phyloP scores from a whole-genome alignment of 2,888 invertebrate genomes.

The Heliconius ismenius region DNA sequence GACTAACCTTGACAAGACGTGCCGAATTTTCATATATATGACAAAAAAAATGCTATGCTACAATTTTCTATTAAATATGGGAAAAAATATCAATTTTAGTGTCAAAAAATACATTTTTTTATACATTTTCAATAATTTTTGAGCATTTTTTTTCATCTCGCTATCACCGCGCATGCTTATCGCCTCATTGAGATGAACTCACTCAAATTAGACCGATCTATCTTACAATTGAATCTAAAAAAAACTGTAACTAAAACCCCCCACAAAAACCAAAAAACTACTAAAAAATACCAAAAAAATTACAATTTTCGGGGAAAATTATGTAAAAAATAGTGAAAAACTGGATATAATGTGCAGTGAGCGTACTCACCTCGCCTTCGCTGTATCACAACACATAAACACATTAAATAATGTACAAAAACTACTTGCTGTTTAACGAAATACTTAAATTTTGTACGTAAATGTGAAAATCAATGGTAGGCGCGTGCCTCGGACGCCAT shows the following conservation, averaged over 20 bases:
- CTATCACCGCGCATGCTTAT: constrained; percentile 67
- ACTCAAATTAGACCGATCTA: constrained; percentile 3
- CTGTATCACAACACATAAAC: constrained; percentile 29
- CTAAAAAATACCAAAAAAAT: not conserved
- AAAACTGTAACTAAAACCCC: constrained; percentile 3
- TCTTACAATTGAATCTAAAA: not conserved
- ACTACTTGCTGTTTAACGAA: constrained; percentile 20
- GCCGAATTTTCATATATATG: not conserved
- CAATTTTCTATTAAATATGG: not conserved
- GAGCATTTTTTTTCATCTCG: constrained; percentile 42
- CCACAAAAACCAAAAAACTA: constrained; percentile 49
- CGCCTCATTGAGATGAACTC: constrained; percentile 65
- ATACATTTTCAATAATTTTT: constrained; percentile 1
- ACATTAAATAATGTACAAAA: constrained; percentile 36
- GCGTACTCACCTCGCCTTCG: constrained; percentile 16
- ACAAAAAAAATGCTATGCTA: not conserved
- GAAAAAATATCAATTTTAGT: not conserved
- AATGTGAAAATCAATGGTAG: constrained; percentile 69
- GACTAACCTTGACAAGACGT: constrained; percentile 25
- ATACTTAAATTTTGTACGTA: constrained; percentile 21
- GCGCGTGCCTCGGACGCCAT: constrained; percentile 70
- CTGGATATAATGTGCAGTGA: not conserved
- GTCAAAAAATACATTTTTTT: not conserved
- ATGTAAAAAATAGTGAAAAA: constrained; percentile 46
- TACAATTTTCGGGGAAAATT: constrained; percentile 57